Evolutionary conservation across 2,888 invertebrate genomes (phyloP), one percentile per base, ranked within the genome.

Genomic region (Troides helena): DNA sequence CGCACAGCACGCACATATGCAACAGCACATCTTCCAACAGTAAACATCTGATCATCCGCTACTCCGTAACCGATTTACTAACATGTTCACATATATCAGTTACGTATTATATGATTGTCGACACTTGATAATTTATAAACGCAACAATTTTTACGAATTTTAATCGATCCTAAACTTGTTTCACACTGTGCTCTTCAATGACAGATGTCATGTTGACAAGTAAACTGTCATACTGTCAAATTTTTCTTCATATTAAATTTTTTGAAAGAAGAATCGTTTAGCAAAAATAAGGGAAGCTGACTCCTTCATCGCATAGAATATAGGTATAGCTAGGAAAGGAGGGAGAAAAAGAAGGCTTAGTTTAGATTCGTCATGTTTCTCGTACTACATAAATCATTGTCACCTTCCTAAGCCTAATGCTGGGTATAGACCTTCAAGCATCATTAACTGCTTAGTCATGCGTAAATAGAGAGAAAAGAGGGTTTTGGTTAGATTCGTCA

Each of bases 1-100:
- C 21, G n/a, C 21, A 68, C 79, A 80, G 18, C 74, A 75, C n/a
- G 76, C 70, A 10, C 73, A 75, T 62, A 76, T 79, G 57, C 76
- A 80, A 71, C 82, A 84, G 73, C 84, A 85, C 83, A 84, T 84
- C 43, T 36, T 68, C 63, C 50, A 21, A 39, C 17, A 17, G 36
- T 21, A 59, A 59, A 25, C 62, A 62, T 62, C 8, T 30, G 57
- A 68, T 68, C 62, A 66, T 10, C 39, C 1, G 21, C 57, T 57
- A 1, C n/a, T 10, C 7, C 21, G 57, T 23, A 57, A 14, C 30
- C 30, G 4, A 10, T 14, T 57, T 57, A 10, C 6, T 57, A 57
- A 57, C 57, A 57, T 57, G 8, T 21, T 57, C n/a, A 18, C 57
- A 57, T 21, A 21, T 57, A 21, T 21, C 12, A 57, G n/a, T 57